Conservation (phyloP, 2,797 vertebrate genomes). For the Eleutherodactylus coqui region DNA sequence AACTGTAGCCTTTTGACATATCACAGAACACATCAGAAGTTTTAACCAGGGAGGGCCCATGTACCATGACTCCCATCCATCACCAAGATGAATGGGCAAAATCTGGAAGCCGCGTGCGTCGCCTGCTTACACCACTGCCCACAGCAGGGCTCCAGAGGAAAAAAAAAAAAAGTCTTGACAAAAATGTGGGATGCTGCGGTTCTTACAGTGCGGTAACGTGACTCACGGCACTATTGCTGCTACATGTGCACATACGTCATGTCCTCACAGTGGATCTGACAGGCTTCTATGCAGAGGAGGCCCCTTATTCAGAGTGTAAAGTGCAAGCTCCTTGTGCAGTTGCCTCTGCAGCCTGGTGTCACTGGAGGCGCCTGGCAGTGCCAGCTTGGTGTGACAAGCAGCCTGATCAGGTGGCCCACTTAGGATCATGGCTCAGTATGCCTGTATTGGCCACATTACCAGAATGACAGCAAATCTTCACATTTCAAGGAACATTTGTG, state of each 20-base stretch:
- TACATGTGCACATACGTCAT: neutral
- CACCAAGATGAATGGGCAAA: too few relatives aligned
- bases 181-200: too few relatives aligned
- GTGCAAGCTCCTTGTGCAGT: neutral
- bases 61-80: too few relatives aligned
- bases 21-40: too few relatives aligned
- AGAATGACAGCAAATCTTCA: neutral
- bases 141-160: too few relatives aligned
- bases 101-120: too few relatives aligned
- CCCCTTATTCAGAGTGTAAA: neutral
- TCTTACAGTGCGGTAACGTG: neutral
- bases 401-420: neutral
- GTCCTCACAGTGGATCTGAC: neutral
- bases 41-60: too few relatives aligned
- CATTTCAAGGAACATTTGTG: neutral
- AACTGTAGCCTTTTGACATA: too few relatives aligned
- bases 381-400: neutral
- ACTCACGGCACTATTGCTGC: too few relatives aligned
- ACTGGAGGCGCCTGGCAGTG: neutral
- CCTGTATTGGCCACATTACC: neutral
- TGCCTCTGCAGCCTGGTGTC: neutral
- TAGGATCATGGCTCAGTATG: neutral
- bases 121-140: too few relatives aligned
- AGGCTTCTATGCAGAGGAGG: neutral
- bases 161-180: too few relatives aligned